Evolutionary conservation across 2,888 invertebrate genomes (phyloP), one percentile per base, ranked within the genome.

Genomic region (Sphaeridia pumilis): DNA sequence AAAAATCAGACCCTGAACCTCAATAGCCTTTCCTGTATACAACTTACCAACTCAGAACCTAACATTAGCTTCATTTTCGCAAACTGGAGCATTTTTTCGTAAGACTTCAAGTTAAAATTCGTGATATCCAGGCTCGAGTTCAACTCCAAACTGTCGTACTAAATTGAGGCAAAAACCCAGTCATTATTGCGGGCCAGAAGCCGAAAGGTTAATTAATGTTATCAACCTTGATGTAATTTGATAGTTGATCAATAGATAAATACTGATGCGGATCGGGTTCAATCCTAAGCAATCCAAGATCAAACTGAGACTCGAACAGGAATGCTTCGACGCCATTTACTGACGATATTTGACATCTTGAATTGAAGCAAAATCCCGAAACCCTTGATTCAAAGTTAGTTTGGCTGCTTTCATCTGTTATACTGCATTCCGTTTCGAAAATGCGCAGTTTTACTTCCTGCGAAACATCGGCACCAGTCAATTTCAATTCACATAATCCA

Each of bases 161-260:
- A 42, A 3, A 54, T 51, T 25, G 34, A 49, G 50, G 35, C 14
- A 35, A 49, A 31, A 45, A n/a, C n/a, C n/a, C n/a, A n/a, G n/a
- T n/a, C n/a, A n/a, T n/a, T n/a, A n/a, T n/a, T n/a, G n/a, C n/a
- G n/a, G n/a, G n/a, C n/a, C n/a, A n/a, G n/a, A n/a, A n/a, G n/a
- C n/a, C n/a, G n/a, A n/a, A n/a, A n/a, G n/a, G n/a, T n/a, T n/a
- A n/a, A 35, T 46, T 34, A 5, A n/a, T 20, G 17, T 34, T 7
- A 5, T n/a, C n/a, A n/a, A 65, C 64, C 25, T 61, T 65, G n/a
- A 65, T 59, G 28, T 65, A 65, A 54, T 65, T 65, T 2, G 65
- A 63, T 45, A 65, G 63, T 31, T 65, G 65, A 44, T 65, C 65
- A 7, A 65, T 57, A 17, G 60, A 65, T 12, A 63, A 53, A 21